Base-by-base conservation (phyloP, 2,888 invertebrate genomes). In the Blera fallax region DNA sequence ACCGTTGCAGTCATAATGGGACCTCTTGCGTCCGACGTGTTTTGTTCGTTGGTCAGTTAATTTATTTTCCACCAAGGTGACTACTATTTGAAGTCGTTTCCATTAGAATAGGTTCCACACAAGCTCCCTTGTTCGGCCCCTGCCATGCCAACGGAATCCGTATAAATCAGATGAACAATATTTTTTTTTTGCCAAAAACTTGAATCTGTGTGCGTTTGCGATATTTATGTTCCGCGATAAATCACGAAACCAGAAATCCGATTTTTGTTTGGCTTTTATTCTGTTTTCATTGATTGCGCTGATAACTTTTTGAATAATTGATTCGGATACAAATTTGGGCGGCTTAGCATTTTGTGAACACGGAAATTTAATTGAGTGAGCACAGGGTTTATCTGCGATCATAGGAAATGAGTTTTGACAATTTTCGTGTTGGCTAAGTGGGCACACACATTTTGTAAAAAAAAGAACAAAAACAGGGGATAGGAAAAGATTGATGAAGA, bases 241-340 rank as follows among this genome's bases (percentile, higher is more conserved):
- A 29, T 74, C 73, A 64, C 43, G 14, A 74, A 64, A 74, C 73
- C 73, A 62, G 73, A 74, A 64, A 64, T 62, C 45, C 29, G 45
- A 62, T 18, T 56, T 56, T 43, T 40, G 8, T 16, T 29, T n/a
- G n/a, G n/a, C n/a, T 54, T 14, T 27, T 4, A 29, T 69, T 32
- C 11, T 0, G 0, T 18, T 34, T 32, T 48, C 32, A 27, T 40
- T n/a, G 67, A 27, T 34, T 54, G 52, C 11, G n/a, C n/a, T n/a
- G 54, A 69, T 69, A 54, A 52, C 7, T 11, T 74, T 58, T 58
- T 48, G 48, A 58, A 72, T 64, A 74, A 74, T 74, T 74, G 64
- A 43, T 64, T 74, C 29, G 32, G 50, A 52, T 54, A 64, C 73
- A 21, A 32, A 62, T 74, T 64, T 64, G 64, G 73, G 3, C 29